These are phyloP conservation scores for Melanotaenia parkinsoni DNA, from an alignment of 2,797 vertebrate species.

Conservation along the genomic window DNA sequence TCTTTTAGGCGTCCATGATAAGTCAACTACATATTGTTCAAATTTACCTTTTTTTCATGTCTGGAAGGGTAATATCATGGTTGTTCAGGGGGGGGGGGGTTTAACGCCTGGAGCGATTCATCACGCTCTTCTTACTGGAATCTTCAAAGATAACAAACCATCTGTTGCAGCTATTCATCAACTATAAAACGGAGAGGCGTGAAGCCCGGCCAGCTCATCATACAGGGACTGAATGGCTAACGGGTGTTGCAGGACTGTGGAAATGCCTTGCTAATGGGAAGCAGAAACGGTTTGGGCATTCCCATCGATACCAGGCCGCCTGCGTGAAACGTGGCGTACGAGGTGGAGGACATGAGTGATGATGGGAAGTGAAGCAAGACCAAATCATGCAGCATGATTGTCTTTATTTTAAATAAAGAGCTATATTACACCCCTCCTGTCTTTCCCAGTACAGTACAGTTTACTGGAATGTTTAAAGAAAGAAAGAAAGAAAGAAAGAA, in stretches of 20 bases:
- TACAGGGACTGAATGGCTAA: conserved; percentile 84
- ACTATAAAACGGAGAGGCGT: conserved; percentile 88
- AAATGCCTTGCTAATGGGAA: conserved; percentile 87
- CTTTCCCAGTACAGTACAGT: background rate
- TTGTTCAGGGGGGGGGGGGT: conserved; percentile 14
- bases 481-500: too few species aligned
- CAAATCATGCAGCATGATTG: background rate
- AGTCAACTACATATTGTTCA: conserved; percentile 59
- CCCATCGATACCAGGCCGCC: conserved; percentile 49
- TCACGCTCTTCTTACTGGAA: conserved; percentile 89
- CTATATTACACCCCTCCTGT: background rate
- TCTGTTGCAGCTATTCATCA: conserved; percentile 95
- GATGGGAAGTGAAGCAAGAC: conserved; percentile 9
- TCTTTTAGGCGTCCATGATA: conserved; percentile 77
- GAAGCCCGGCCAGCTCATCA: conserved; percentile 87
- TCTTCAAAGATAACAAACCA: conserved; percentile 95
- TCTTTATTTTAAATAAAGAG: background rate
- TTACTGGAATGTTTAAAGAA: background rate
- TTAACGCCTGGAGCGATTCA: conserved; percentile 87
- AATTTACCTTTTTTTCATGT: conserved; percentile 73
- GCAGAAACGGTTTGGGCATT: conserved; percentile 72
- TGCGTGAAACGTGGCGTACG: conserved; percentile 37
- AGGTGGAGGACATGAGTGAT: conserved; percentile 13
- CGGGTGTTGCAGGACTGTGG: conserved; percentile 85
- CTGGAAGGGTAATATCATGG: conserved; percentile 33